Conservation (phyloP, 2,797 vertebrate genomes). For the Melanotaenia maccullochi region DNA sequence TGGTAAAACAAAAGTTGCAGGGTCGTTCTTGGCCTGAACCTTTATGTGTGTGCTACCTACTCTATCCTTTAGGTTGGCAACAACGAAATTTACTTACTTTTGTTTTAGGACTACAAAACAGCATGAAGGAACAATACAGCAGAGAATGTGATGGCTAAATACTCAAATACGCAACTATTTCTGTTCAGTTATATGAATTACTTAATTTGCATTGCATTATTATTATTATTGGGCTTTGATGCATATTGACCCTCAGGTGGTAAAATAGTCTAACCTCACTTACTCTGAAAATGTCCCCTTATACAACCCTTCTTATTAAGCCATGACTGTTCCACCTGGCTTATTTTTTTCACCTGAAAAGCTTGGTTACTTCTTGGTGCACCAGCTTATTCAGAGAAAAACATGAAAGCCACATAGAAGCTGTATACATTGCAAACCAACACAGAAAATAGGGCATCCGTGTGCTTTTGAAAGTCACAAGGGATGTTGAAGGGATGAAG, state of each 20-base stretch:
- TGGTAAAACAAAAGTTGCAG: no score
- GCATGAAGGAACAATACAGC: no score
- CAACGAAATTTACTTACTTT: no score
- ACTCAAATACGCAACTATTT: no score
- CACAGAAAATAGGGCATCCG: constrained; percentile 16
- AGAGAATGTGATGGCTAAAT: no score
- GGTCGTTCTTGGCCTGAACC: no score
- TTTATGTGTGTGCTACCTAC: no score
- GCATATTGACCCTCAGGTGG: not conserved
- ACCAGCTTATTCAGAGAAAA: constrained; percentile 9
- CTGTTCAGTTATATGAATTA: no score
- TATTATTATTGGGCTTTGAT: not conserved
- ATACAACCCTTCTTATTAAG: constrained; percentile 5
- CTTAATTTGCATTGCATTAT: no score
- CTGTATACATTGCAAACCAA: constrained; percentile 29
- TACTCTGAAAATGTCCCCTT: constrained; percentile 10
- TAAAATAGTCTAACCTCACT: not conserved
- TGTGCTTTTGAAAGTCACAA: constrained; percentile 21
- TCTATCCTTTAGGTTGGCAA: no score
- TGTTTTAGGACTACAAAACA: no score
- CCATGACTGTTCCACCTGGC: constrained; percentile 11
- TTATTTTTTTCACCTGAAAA: constrained; percentile 16
- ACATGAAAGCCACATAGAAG: not conserved
- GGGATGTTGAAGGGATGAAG: constrained; percentile 13
- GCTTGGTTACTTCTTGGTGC: not conserved